A percentile compares a stretch with the other conserved stretches of the same genome.
Conservation (phyloP, 2,113 vertebrate species). For the Neolamprologus longior region DNA sequence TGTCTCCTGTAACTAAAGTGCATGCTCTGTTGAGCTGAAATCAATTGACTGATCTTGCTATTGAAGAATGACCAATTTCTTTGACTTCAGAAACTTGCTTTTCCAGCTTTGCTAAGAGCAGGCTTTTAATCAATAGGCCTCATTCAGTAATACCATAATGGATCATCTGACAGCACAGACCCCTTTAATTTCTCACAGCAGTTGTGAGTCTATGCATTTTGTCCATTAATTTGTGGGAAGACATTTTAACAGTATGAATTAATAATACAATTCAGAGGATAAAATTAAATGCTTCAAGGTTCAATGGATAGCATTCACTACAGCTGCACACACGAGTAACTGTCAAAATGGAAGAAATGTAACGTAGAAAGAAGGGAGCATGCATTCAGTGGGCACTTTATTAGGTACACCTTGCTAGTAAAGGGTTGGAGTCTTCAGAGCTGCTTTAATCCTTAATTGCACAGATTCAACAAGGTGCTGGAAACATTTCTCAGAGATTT, state of each 20-base stretch:
- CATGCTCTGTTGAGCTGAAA: background rate
- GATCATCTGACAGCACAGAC: background rate
- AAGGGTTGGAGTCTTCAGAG: background rate
- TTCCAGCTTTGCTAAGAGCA: background rate
- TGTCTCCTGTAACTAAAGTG: background rate
- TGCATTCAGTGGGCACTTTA: background rate
- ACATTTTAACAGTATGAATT: conserved; percentile 80
- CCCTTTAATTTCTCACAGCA: background rate
- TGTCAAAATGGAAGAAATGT: conserved; percentile 28
- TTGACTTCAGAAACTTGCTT: background rate
- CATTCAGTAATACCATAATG: background rate
- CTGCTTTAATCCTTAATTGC: background rate
- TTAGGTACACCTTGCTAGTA: background rate
- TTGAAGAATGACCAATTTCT: background rate
- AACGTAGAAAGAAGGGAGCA: background rate
- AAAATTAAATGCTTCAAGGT: background rate
- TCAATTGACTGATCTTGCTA: background rate
- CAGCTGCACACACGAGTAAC: background rate
- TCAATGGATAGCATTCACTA: conserved; percentile 7
- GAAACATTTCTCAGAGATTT: background rate
- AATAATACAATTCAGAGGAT: conserved; percentile 73
- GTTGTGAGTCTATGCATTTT: background rate
- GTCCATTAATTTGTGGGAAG: conserved; percentile 77
- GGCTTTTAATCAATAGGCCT: background rate
- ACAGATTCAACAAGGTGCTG: background rate